Base-by-base conservation (phyloP, 2,888 invertebrate species). In the Andrena trimmerana region DNA sequence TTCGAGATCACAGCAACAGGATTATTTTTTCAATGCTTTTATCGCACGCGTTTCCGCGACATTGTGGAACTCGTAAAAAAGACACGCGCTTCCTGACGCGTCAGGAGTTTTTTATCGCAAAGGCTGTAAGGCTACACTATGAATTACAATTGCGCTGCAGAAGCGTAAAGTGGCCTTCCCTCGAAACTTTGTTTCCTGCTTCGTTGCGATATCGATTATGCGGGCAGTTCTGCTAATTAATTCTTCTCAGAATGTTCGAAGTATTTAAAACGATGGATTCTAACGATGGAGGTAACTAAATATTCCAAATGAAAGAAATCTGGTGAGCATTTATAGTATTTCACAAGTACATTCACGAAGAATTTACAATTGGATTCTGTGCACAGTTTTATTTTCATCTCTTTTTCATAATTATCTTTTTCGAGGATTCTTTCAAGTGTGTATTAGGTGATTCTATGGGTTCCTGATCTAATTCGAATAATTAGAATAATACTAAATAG, bases 11-110 rank as follows among this genome's bases (percentile, higher is more conserved):
- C 16, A 27, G 48, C 24, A 27, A n/a, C 7, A 33, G 36, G 29
- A 63, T 31, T 54, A 63, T 68, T 68, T 36, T 2, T 36, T 36
- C 68, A 54, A 33, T 8, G 67, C 65, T 75, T 86, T 86, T 83
- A 86, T 86, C 73, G 72, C 65, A 72, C 65, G 70, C 76, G 54
- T 77, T 83, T 78, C 80, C 75, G 52, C 70, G 84, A 84, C 85
- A 66, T 66, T 73, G 85, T 75, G 73, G 60, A 70, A 75, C 78
- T 80, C 80, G 54, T 85, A 85, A 85, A 86, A 85, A 33, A 24
- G 77, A 71, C 78, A 76, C 69, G 73, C 60, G 74, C 74, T 63
- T 66, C 60, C 29, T 16, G 48, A 70, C 33, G 48, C 68, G 74
- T 81, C 82, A 78, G 80, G 67, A 70, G 42, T 29, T 74, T 80